Evolutionary conservation across 2,797 vertebrate species (phyloP), one percentile per base, ranked within the genome.

Genomic region (Euthynnus affinis): DNA sequence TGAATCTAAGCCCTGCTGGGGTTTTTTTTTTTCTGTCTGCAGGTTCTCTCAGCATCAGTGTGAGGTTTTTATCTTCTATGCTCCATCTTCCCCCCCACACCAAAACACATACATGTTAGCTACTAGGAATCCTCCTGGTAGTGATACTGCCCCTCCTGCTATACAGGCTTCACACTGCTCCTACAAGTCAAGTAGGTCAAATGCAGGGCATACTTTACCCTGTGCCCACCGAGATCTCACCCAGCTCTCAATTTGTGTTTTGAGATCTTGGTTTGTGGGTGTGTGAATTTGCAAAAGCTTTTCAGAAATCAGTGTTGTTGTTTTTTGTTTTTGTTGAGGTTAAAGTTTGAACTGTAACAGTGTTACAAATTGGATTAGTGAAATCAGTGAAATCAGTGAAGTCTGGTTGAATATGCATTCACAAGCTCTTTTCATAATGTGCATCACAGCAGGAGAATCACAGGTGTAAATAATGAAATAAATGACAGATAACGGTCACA

Each of bases 101-200:
- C n/a, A 9, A 49, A 49, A 64, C 62, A 64, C 62, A 29, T 49
- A 46, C 20, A 22, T 64, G 62, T 64, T 49, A 49, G 44, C 6
- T 32, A 5, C 29, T 22, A 27, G 25, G 8, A 62, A 27, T 20
- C 12, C 42, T 48, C 25, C 15, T 23, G 5, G 13, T 37, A 25
- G 8, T 23, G 5, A n/a, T 32, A 32, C 29, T 32, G 29, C n/a
- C 34, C 34, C 34, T 37, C 14, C 44, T 15, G 44, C 14, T 20
- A 49, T 6, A 20, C 7, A 18, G 18, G 18, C 25, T 32, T 64
- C 62, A 49, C 61, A 48, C 42, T 20, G 23, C 42, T 29, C 25
- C 61, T 29, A 20, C 48, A 14, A 32, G 44, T 32, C 44, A 14
- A 29, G 1, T 9, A 18, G 42, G 61, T 48, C 17, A 64, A n/a